These are phyloP conservation scores for Hirtodrosophila duncani DNA, from an alignment of 2,888 invertebrate species.

Conservation along the genomic window DNA sequence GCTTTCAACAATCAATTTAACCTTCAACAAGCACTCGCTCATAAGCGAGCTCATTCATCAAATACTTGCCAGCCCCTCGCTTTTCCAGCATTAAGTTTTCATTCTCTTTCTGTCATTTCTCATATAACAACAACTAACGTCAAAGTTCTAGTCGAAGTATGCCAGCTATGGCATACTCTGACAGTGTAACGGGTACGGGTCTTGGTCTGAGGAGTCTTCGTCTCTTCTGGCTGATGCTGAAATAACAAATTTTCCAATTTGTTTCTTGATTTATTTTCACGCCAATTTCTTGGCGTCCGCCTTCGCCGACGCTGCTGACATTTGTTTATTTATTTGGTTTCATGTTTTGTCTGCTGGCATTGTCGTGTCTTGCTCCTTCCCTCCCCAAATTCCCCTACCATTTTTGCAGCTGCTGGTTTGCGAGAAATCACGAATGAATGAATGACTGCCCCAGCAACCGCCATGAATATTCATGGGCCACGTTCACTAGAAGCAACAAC, in stretches of 20 bases:
- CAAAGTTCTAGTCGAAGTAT: no score
- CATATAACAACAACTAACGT: no score
- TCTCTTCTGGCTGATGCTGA: slow-evolving; percentile 32
- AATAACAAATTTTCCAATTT: slow-evolving; percentile 71
- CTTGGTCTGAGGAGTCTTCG: no score
- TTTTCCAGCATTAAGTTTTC: no score
- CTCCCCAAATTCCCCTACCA: background rate
- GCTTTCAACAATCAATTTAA: no score
- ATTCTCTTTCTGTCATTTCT: no score
- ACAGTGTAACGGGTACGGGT: no score
- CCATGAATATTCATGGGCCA: slow-evolving; percentile 64
- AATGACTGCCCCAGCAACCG: slow-evolving; percentile 66
- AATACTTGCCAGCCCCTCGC: no score
- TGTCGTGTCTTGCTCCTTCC: slow-evolving; percentile 23
- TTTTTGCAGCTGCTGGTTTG: slow-evolving; percentile 29
- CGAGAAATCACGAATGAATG: slow-evolving; percentile 71
- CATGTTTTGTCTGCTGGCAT: slow-evolving; percentile 60
- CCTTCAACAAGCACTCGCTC: no score
- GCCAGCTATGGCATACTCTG: no score
- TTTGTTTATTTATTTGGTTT: slow-evolving; percentile 70
- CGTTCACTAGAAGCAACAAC: slow-evolving; percentile 55
- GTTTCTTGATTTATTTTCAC: slow-evolving; percentile 72
- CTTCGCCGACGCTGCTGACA: slow-evolving; percentile 48
- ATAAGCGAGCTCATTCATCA: no score
- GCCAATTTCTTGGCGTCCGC: slow-evolving; percentile 65